Evolutionary conservation across 2,888 invertebrate species (phyloP), one percentile per base, ranked within the genome.

Genomic region (Cryptus viduatorius): DNA sequence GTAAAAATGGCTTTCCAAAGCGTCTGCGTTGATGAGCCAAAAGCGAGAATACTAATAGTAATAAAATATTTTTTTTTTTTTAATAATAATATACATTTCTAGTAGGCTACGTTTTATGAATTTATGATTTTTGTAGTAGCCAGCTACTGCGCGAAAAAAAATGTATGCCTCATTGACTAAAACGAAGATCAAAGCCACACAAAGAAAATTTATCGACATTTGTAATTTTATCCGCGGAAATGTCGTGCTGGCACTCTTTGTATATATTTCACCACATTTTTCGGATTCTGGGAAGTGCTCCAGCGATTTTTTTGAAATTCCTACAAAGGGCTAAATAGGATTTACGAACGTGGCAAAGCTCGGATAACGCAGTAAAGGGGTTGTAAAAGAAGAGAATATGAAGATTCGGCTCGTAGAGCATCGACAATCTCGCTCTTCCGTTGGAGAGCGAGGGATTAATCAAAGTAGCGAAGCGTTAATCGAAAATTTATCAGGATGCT

Each of bases 401-500:
- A 56, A 44, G 29, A 72, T 29, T 14, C n/a, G n/a, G 3, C 7
- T 1, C 14, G 53, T 19, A 29, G 24, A 72, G 44, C 19, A 19
- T 59, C 24, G 59, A 72, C 24, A 44, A 24, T 68, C 29, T 67
- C 44, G 71, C 16, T 53, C 37, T 53, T 48, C 8, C 19, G 44
- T 16, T 42, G 24, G 29, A 31, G 31, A 76, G 50, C 12, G 65
- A n/a, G 37, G 37, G 72, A 67, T 83, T 73, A 69, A 78, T 78
- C 42, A 75, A 72, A 42, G 76, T 48, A n/a, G 29, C 31, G 37
- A 37, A 64, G 61, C 19, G 46, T 79, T 82, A 56, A 83, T 84
- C 79, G 77, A 80, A 80, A 84, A 86, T 86, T 85, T 69, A 86
- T 83, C 73, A 75, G 50, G 59, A 48, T 64, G 46, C 64, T 65